These are phyloP conservation scores for Amphimallon solstitiale DNA, from an alignment of 2,888 invertebrate species.

Conservation along the genomic window DNA sequence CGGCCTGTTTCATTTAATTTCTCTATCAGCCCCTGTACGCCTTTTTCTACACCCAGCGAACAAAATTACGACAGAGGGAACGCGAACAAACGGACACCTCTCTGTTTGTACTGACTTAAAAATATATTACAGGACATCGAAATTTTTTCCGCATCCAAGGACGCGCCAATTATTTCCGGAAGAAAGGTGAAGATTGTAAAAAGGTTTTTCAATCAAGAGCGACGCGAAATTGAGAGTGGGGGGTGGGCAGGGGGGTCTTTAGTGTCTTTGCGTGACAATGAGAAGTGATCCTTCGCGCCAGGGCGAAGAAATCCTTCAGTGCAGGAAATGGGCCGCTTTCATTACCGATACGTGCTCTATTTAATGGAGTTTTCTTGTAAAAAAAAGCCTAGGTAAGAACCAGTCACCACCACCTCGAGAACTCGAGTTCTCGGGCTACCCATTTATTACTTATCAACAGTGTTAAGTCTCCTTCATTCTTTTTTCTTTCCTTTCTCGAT, in stretches of 20 bases:
- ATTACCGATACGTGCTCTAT: constrained; percentile 63
- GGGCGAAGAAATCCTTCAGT: constrained; percentile 48
- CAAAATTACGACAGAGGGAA: background rate
- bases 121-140: constrained; percentile 28
- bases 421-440: constrained; percentile 1
- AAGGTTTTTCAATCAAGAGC: constrained; percentile 62
- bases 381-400: constrained; percentile 62
- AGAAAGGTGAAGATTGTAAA: constrained; percentile 58
- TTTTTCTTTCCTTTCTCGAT: constrained; percentile 16
- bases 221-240: too few relatives aligned
- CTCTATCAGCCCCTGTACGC: background rate
- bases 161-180: constrained; percentile 57
- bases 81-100: background rate
- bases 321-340: constrained; percentile 63
- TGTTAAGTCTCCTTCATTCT: constrained; percentile 23
- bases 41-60: background rate
- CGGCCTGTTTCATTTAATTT: background rate
- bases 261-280: constrained; percentile 62
- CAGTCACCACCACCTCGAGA: constrained; percentile 41
- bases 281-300: constrained; percentile 47
- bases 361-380: constrained; percentile 64
- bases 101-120: constrained; percentile 34
- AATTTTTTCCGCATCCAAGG: constrained; percentile 52
- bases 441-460: constrained; percentile 40
- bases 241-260: constrained; percentile 62